Conservation (phyloP, 2,888 invertebrate genomes). For the Chirona hameri region DNA sequence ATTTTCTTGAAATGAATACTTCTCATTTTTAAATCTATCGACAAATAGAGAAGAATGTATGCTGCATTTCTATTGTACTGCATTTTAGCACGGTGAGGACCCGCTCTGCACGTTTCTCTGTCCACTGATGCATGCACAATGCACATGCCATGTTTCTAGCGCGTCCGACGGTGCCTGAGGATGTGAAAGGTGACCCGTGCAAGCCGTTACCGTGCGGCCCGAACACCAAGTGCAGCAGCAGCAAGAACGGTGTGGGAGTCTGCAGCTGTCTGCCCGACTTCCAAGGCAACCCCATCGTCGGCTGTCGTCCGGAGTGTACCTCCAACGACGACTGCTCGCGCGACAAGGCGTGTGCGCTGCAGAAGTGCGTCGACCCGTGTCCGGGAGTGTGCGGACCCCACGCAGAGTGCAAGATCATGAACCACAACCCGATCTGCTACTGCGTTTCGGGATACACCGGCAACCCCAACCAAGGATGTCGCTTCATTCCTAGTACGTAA, state of each 20-base stretch:
- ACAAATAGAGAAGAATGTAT: not conserved
- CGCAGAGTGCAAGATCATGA: conserved; percentile 49
- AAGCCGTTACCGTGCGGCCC: conserved; percentile 55
- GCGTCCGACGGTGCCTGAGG: not conserved
- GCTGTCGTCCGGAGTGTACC: conserved; percentile 70
- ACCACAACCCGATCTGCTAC: conserved; percentile 63
- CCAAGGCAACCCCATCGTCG: conserved; percentile 55
- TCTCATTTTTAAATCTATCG: too few species aligned
- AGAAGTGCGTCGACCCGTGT: conserved; percentile 62
- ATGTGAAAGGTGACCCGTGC: conserved; percentile 37
- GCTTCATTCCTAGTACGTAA: conserved; percentile 31
- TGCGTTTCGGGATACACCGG: conserved; percentile 77
- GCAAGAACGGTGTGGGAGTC: conserved; percentile 50
- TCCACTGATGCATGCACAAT: not conserved
- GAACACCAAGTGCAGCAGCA: conserved; percentile 55
- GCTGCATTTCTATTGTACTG: not conserved
- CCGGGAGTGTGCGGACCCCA: conserved; percentile 45
- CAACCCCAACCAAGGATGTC: conserved; percentile 72
- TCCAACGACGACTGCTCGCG: conserved; percentile 75
- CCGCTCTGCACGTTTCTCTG: not conserved
- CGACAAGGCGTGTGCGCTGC: conserved; percentile 72
- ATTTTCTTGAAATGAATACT: too few species aligned
- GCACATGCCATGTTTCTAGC: not conserved
- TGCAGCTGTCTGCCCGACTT: conserved; percentile 66
- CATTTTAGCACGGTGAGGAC: not conserved